Conservation (phyloP, 2,113 vertebrate genomes). For the Takifugu bimaculatus region DNA sequence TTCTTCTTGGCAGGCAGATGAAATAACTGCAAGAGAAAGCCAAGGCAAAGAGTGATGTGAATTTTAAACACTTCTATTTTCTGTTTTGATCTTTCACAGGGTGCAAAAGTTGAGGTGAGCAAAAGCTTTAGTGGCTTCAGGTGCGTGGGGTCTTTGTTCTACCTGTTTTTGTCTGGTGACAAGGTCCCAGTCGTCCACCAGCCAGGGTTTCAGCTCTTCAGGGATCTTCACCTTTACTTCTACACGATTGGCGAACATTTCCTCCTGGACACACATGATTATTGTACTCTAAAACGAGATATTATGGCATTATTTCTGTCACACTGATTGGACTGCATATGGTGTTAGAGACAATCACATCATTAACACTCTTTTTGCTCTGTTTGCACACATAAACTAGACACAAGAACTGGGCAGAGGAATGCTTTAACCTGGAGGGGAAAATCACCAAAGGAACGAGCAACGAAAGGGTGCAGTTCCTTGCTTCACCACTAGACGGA, state of each 20-base stretch:
- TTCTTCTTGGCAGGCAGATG: conserved; percentile 97
- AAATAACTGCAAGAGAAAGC: conserved; percentile 80
- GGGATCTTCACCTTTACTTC: conserved; percentile 99
- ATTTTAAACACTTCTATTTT: not conserved
- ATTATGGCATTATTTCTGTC: not conserved
- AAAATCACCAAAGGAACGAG: too few species aligned
- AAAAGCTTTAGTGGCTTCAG: not conserved
- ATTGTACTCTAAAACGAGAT: not conserved
- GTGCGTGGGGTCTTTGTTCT: not conserved
- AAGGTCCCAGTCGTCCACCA: conserved; percentile 98
- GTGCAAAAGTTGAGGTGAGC: not conserved
- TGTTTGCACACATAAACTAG: too few species aligned
- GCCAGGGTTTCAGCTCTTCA: conserved; percentile 94
- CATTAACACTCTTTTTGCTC: too few species aligned
- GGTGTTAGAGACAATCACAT: too few species aligned
- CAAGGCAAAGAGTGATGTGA: not conserved
- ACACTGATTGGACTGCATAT: too few species aligned
- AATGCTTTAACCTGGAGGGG: too few species aligned
- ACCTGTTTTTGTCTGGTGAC: conserved; percentile 98
- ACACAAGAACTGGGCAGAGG: too few species aligned
- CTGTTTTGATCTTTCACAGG: not conserved
- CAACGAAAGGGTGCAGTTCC: too few species aligned
- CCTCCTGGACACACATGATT: conserved; percentile 77
- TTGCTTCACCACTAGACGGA: too few species aligned
- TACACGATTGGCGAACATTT: conserved; percentile 96